Base-by-base conservation (phyloP, 2,888 invertebrate species). In the Chrysotoxum bicinctum region DNA sequence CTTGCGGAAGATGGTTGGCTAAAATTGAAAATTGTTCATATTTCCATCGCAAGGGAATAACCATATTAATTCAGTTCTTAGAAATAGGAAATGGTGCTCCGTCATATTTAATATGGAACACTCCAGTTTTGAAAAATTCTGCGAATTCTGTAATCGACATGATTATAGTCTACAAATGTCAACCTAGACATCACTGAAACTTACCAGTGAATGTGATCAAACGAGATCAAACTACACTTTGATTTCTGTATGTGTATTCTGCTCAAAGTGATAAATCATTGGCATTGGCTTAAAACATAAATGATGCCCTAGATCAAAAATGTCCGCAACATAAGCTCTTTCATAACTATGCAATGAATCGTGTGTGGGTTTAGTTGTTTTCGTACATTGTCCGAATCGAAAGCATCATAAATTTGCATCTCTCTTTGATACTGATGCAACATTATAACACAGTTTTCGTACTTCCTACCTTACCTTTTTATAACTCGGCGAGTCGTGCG, bases 341-440 rank as follows among this genome's bases (percentile, higher is more conserved):
- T 66, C 75, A 35, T 48, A 75, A 75, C 26, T 16, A 16, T 16
- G 7, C 8, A 66, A 35, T 3, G 14, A 26, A 6, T 23, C 19
- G 1, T 14, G 37, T 10, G 50, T 40, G 52, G 12, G 45, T 32
- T 74, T 30, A 19, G 10, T 23, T n/a, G n/a, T 37, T n/a, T 40
- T 37, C 30, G 58, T 64, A 43, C 64, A 64, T 74, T 60, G 52
- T 16, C 14, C 35, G 16, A 58, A 37, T 58, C 37, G 60, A 43
- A 35, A 60, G 74, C 73, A 74, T 80, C 74, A 54, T 52, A n/a
- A 37, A 64, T 64, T 72, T 48, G 45, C 64, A 72, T 64, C 64
- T 64, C 26, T 48, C 8, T 12, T 54, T 30, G 14, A 14, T 8
- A 23, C 21, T 19, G 52, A 23, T 45, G 23, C 26, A 64, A 58